Evolutionary conservation across 2,113 vertebrate species (phyloP), one percentile per base, ranked within the genome.

Genomic region (Microtus montanus): DNA sequence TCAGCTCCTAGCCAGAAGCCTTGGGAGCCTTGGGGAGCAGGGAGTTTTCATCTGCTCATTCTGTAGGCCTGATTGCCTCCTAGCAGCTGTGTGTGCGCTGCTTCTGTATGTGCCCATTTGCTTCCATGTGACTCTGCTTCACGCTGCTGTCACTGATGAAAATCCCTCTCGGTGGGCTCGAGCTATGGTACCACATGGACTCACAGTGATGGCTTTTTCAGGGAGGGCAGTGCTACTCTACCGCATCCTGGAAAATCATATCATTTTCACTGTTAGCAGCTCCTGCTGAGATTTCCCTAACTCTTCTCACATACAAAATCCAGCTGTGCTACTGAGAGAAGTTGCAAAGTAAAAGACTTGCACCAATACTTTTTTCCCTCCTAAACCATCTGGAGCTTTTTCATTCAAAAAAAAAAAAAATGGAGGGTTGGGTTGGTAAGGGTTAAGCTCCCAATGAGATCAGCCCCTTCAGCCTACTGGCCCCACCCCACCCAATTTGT

Each of bases 131-230:
- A 1, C 30, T 22, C 66, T n/a, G 75, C n/a, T 61, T 94, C 92
- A 89, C 0, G 78, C 95, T 89, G 92, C 7, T 92, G 49, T 73
- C 38, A 41, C 89, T 96, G 95, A 96, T 92, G 86, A 95, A 96
- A 93, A 83, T 90, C 82, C 12, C 58, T 17, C 88, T 77, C 2
- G 0, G 93, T 13, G 68, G 87, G 87, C 96, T 85, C 7, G 5
- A 74, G 35, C 83, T 68, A 38, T 79, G 58, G 85, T 19, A 54
- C 86, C 92, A 77, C 26, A 64, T 7, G 54, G 91, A 63, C 91
- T n/a, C 47, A 70, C 3, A 1, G 49, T 20, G 90, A 92, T 73
- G 83, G 49, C 91, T 93, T 79, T 93, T 64, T 17, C 68, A 58
- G 79, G 82, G 90, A 70, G 49, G 64, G 20, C 1, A 0, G 75